Evolutionary conservation across 2,888 invertebrate species (phyloP).

Genomic region (Trissonchulus sp.): DNA sequence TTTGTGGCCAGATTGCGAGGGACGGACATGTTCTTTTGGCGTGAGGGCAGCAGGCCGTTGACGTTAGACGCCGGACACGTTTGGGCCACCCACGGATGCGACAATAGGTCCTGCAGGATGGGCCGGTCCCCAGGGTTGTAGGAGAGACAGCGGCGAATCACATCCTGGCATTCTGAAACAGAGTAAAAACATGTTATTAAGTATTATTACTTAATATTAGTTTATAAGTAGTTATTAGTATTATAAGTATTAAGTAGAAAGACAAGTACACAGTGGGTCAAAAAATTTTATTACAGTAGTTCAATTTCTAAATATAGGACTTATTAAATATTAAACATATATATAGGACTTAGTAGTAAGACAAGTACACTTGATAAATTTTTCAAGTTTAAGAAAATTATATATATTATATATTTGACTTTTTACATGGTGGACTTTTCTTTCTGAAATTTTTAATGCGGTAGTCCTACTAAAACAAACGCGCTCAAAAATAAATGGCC

Average conservation of each 20-base stretch:
- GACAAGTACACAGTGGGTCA: no score
- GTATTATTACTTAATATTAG: not conserved
- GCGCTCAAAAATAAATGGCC: no score
- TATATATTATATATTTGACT: no score
- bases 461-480: no score
- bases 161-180: conserved; percentile 58
- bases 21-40: not conserved
- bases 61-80: not conserved
- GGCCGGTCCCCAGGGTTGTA: conserved; percentile 57
- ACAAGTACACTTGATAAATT: no score
- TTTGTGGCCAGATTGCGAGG: not conserved
- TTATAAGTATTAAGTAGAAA: not conserved
- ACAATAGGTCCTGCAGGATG: conserved; percentile 57
- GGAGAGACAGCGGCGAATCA: conserved; percentile 59
- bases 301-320: no score
- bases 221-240: not conserved
- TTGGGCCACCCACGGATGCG: conserved; percentile 57
- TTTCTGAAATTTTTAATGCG: no score
- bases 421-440: no score
- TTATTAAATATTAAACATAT: no score
- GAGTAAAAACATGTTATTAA: conserved; percentile 4
- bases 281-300: no score
- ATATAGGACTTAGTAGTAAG: no score
- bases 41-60: not conserved
- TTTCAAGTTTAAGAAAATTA: no score